Percentiles rank a stretch among this genome's conserved stretches.
Evolutionary conservation across 2,797 vertebrate species (phyloP).

Genomic region (Pteropus rufus): DNA sequence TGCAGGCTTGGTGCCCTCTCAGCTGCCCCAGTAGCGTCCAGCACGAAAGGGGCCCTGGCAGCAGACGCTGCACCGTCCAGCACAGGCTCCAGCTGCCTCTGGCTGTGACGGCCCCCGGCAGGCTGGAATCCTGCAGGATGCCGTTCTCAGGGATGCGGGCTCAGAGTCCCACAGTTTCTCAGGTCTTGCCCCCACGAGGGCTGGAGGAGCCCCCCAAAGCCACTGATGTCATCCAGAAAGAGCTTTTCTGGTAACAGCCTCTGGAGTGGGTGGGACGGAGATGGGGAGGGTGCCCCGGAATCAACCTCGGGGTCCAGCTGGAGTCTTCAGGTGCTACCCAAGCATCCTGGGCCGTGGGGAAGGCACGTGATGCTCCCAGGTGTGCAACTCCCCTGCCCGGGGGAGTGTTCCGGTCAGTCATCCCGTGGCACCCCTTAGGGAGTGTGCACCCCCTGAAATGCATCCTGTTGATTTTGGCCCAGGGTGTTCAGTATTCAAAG

Average conservation of each 20-base stretch:
- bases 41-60: not conserved
- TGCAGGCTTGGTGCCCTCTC: accelerated
- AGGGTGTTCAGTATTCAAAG: accelerated
- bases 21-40: not conserved
- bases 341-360: not conserved
- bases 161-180: not conserved
- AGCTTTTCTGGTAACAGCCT: not conserved
- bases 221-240: not conserved
- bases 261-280: not conserved
- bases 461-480: accelerated
- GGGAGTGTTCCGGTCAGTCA: accelerated
- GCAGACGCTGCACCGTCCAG: accelerated
- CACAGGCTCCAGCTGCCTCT: not conserved
- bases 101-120: not conserved
- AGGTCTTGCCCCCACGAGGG: not conserved
- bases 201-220: not conserved
- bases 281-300: no score
- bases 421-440: accelerated
- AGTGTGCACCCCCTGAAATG: not conserved
- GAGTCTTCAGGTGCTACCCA: not conserved
- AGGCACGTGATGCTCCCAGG: accelerated
- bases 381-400: accelerated
- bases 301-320: not conserved
- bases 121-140: not conserved
- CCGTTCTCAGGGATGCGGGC: not conserved